Evolutionary conservation across 2,797 vertebrate species (phyloP), one percentile per base, ranked within the genome.

Genomic region (Taenioides sp.): DNA sequence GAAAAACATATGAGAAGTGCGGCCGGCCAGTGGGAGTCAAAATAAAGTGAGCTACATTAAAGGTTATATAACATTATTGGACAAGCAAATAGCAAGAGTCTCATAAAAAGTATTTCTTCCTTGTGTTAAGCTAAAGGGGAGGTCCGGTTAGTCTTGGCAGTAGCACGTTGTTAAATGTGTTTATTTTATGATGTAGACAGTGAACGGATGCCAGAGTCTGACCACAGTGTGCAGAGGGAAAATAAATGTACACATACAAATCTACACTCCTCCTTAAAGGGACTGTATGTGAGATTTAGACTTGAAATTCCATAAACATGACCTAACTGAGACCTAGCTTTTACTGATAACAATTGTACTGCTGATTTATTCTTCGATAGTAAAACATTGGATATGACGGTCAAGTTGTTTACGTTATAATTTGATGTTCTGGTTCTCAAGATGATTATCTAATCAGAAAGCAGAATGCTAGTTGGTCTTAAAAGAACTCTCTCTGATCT

Each of bases 1-100:
- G 34, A 28, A 5, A 3, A 47, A 43, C 64, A 71, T 12, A 16
- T 61, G 65, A 64, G 67, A 74, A 62, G 63, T 17, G 20, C 61
- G 7, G 67, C 62, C 58, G 75, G 72, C 74, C 65, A 66, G 64
- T 57, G 50, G 63, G 67, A 54, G 70, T 64, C 69, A 57, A 67
- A 18, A 63, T 22, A 17, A 62, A 2, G 69, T 67, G 20, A 55
- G 61, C 71, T 74, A 67, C 61, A 69, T 28, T 58, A 55, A 23
- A 0, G 43, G 43, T 47, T 47, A 69, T 72, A 5, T 28, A 65
- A 34, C 55, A 23, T 59, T 69, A 78, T 70, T 16, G 18, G 25
- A 60, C 9, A 14, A 77, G 65, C 54, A 67, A n/a, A 69, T 65
- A 31, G 73, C 25, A 27, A 27, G 72, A 69, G 37, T 57, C 63